phyloP scores from a whole-genome alignment of 2,888 invertebrate species.

The Esperia sulphurella region DNA sequence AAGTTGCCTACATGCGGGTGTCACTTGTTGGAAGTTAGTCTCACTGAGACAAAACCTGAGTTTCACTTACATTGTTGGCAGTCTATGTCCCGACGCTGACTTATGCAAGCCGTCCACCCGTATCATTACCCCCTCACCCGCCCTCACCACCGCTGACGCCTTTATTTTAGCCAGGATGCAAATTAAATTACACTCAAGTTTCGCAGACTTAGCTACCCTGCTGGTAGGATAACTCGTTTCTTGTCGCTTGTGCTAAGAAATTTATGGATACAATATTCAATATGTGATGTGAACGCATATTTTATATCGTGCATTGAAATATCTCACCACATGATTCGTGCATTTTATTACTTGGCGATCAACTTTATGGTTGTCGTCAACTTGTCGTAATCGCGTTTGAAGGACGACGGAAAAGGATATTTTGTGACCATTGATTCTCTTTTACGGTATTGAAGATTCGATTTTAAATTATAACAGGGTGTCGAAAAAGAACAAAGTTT shows the following conservation, averaged over 20 bases:
- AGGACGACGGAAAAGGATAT: too few species aligned
- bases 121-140: constrained; percentile 32
- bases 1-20: not conserved
- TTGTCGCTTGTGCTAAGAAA: constrained; percentile 27
- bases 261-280: constrained; percentile 7
- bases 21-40: not conserved
- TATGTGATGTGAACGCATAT: not conserved
- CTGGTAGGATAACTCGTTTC: constrained; percentile 51
- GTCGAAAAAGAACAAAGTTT: constrained; percentile 21
- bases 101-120: constrained; percentile 35
- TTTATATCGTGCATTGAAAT: not conserved
- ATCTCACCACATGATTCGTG: not conserved
- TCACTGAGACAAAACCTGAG: constrained; percentile 23
- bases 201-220: constrained; percentile 57
- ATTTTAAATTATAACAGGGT: not conserved
- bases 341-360: not conserved
- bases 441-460: too few species aligned
- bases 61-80: constrained; percentile 21
- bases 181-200: constrained; percentile 69
- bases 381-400: too few species aligned
- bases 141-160: constrained; percentile 41
- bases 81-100: constrained; percentile 23
- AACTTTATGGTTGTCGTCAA: too few species aligned
- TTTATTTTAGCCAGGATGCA: constrained; percentile 59
- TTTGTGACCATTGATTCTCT: too few species aligned